These are phyloP conservation scores for Drosophila setosimentum DNA, from an alignment of 2,888 invertebrate genomes.

Conservation along the genomic window DNA sequence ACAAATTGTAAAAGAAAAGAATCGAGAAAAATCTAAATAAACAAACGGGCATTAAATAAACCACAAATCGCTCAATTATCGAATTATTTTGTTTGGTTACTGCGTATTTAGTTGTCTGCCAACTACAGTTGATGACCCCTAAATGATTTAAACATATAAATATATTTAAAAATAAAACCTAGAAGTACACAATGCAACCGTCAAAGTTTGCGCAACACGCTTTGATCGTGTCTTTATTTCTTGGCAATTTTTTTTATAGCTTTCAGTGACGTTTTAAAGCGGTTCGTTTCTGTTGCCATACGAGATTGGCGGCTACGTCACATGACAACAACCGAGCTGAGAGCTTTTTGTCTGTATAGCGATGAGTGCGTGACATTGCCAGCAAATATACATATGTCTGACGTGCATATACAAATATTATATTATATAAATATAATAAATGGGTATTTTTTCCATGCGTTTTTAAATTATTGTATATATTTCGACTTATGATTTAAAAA, in stretches of 20 bases:
- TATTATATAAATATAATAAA: neutral
- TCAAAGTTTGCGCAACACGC: conserved; percentile 19
- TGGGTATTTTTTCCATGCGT: neutral
- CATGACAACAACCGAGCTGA: conserved; percentile 4
- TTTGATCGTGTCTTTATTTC: conserved; percentile 29
- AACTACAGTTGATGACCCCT: conserved; percentile 41
- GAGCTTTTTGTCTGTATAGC: conserved; percentile 20
- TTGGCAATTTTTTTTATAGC: conserved; percentile 3
- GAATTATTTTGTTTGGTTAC: conserved; percentile 10
- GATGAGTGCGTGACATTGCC: conserved; percentile 13
- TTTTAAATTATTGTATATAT: neutral
- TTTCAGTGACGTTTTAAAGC: conserved; percentile 27
- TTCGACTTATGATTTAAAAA: neutral
- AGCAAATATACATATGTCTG: too few species aligned
- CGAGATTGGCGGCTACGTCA: conserved; percentile 29
- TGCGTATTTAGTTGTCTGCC: conserved; percentile 27
- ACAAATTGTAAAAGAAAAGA: conserved; percentile 20
- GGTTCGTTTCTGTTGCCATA: conserved; percentile 50
- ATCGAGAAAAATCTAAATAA: conserved; percentile 13
- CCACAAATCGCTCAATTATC: conserved; percentile 39
- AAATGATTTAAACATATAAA: conserved; percentile 20
- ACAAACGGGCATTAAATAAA: conserved; percentile 38
- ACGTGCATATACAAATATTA: too few species aligned
- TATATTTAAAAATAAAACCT: conserved; percentile 22
- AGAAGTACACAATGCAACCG: conserved; percentile 8